Percentiles rank a stretch among this genome's conserved stretches.
These are phyloP conservation scores for Drosophila elegans DNA, from an alignment of 1,140 invertebrate species.

Conservation along the genomic window DNA sequence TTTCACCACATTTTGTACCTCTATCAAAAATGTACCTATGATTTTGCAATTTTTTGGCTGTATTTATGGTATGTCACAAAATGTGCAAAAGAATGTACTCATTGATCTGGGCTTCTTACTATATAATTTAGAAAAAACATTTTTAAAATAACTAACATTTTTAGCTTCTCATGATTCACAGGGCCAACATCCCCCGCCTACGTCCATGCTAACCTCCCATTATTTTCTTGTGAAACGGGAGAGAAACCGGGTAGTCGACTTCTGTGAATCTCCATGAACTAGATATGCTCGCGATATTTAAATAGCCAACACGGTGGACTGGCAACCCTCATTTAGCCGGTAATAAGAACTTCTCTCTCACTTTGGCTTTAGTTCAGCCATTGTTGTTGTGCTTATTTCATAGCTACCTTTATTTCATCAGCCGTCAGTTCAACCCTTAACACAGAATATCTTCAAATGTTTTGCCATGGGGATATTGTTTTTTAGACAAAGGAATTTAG, in stretches of 20 bases:
- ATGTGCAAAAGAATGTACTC: too few species aligned
- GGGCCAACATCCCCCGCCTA: neutral
- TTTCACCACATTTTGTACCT: too few species aligned
- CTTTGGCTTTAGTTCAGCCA: slow-evolving; percentile 2
- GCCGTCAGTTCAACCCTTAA: slow-evolving; percentile 15
- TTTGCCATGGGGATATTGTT: neutral
- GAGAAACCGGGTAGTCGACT: slow-evolving; percentile 47
- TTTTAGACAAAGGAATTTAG: neutral
- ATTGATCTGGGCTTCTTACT: too few species aligned
- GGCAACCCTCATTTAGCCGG: slow-evolving; percentile 22
- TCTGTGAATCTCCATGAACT: slow-evolving; percentile 1
- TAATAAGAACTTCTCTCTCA: slow-evolving; percentile 4
- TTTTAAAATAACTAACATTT: too few species aligned
- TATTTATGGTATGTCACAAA: too few species aligned
- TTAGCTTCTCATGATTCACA: too few species aligned
- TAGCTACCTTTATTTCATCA: slow-evolving; percentile 29
- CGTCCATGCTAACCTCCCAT: neutral
- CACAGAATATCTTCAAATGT: slow-evolving; percentile 5
- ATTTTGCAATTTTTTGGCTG: too few species aligned
- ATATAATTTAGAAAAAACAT: too few species aligned
- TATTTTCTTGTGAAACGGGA: slow-evolving; percentile 14
- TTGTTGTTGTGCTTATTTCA: slow-evolving; percentile 17
- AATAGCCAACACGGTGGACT: slow-evolving; percentile 1
- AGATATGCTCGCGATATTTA: neutral
- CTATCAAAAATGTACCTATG: too few species aligned